Percentiles rank a stretch among this genome's conserved stretches.
Conservation (phyloP, 2,113 vertebrate species). For the Myotis brandtii region DNA sequence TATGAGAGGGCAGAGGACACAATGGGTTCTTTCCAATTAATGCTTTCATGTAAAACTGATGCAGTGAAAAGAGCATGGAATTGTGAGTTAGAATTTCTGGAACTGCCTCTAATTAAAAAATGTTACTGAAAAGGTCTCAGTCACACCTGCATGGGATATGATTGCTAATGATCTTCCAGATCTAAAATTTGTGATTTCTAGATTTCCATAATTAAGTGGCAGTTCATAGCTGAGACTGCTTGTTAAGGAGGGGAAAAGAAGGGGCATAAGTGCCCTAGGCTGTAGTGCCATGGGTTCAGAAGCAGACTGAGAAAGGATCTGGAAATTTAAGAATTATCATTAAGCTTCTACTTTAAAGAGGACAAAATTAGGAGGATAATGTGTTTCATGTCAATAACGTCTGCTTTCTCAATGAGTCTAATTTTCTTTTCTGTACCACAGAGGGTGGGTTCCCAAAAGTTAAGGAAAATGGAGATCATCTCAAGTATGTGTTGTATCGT, state of each 20-base stretch:
- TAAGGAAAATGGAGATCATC: not conserved
- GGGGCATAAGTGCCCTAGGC: not conserved
- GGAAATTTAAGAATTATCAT: conserved; percentile 29
- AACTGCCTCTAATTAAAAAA: not conserved
- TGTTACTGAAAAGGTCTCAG: not conserved
- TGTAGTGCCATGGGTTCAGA: not conserved
- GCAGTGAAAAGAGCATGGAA: not conserved
- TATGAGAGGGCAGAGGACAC: not conserved
- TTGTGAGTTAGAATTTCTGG: not conserved
- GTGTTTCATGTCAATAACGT: not conserved
- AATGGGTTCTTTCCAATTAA: not conserved
- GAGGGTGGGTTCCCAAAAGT: not conserved
- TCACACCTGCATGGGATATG: not conserved
- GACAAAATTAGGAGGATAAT: not conserved
- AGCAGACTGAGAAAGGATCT: not conserved
- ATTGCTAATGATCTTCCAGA: not conserved
- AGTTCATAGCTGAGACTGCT: not conserved
- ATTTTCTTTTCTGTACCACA: not conserved
- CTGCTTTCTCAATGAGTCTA: not conserved
- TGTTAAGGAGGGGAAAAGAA: not conserved
- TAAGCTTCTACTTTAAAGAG: not conserved
- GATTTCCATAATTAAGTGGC: not conserved
- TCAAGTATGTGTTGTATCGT: not conserved
- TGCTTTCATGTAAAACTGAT: not conserved
- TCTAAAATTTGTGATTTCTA: conserved; percentile 24